Evolutionary conservation across 2,888 invertebrate genomes (phyloP).

Genomic region (Nymphalis urticae): DNA sequence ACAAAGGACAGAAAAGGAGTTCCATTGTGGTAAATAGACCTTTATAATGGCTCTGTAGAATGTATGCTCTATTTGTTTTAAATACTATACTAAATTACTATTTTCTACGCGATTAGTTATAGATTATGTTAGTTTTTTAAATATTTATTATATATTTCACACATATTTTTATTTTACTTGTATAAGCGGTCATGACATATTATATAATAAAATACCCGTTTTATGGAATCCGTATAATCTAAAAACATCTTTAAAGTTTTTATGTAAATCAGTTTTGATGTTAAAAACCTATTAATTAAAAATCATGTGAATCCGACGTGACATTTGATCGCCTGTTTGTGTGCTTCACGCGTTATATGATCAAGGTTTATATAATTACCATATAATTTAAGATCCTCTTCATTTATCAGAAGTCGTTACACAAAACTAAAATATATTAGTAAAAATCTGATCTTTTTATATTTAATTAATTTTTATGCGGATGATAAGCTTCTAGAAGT

Average conservation of each 20-base stretch:
- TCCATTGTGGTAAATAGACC: conserved; percentile 67
- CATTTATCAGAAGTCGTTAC: too few relatives aligned
- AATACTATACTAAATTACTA: not conserved
- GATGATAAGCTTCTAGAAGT: too few relatives aligned
- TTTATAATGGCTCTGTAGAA: conserved; percentile 21
- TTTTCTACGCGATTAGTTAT: too few relatives aligned
- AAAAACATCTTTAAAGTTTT: not conserved
- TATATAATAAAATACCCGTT: conserved; percentile 3
- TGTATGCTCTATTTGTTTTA: conserved; percentile 53
- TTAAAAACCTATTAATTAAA: not conserved
- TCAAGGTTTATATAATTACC: not conserved
- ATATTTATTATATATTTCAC: too few relatives aligned
- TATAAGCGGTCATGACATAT: not conserved
- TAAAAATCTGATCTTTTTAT: too few relatives aligned
- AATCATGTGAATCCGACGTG: not conserved
- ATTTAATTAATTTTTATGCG: too few relatives aligned
- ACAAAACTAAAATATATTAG: too few relatives aligned
- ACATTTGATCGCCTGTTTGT: not conserved
- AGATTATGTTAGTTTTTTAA: too few relatives aligned
- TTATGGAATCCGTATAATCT: not conserved
- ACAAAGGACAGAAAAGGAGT: conserved; percentile 77
- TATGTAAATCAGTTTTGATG: not conserved
- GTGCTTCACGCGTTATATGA: not conserved
- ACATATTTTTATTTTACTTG: too few relatives aligned
- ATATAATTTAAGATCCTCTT: not conserved